Evolutionary conservation across 2,888 invertebrate genomes (phyloP).

Genomic region (Pseudococcus longispinus): DNA sequence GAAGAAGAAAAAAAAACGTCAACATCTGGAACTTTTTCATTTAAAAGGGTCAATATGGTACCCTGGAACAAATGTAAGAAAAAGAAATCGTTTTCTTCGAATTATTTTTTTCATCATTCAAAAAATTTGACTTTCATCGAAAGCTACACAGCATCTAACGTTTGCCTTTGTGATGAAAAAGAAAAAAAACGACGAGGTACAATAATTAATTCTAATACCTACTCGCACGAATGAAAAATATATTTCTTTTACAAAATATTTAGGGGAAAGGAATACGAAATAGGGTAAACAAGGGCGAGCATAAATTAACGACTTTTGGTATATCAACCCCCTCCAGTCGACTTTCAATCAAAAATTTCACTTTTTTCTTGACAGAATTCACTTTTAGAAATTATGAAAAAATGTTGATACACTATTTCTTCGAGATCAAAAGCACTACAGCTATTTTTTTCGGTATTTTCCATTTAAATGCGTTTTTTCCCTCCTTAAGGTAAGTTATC

Average conservation of each 20-base stretch:
- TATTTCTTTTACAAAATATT: background rate
- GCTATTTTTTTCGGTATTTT: background rate
- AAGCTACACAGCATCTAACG: background rate
- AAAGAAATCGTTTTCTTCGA: background rate
- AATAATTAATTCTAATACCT: background rate
- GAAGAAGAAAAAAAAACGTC: background rate
- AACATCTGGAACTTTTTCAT: conserved; percentile 28
- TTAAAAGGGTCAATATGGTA: conserved; percentile 11
- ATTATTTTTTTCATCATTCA: background rate
- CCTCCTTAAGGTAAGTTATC: background rate
- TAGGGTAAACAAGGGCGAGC: background rate
- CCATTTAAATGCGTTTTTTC: background rate
- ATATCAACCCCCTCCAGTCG: background rate
- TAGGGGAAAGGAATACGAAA: background rate
- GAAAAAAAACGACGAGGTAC: background rate
- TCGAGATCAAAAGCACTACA: background rate
- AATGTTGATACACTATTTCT: background rate
- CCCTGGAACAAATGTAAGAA: conserved; percentile 1
- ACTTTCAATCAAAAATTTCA: background rate
- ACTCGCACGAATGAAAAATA: background rate
- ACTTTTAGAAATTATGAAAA: background rate
- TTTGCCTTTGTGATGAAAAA: background rate
- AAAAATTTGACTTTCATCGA: background rate
- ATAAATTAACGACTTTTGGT: background rate
- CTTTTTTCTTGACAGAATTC: background rate